Evolutionary conservation across 2,888 invertebrate species (phyloP).

Genomic region (Tupiocoris notatus): DNA sequence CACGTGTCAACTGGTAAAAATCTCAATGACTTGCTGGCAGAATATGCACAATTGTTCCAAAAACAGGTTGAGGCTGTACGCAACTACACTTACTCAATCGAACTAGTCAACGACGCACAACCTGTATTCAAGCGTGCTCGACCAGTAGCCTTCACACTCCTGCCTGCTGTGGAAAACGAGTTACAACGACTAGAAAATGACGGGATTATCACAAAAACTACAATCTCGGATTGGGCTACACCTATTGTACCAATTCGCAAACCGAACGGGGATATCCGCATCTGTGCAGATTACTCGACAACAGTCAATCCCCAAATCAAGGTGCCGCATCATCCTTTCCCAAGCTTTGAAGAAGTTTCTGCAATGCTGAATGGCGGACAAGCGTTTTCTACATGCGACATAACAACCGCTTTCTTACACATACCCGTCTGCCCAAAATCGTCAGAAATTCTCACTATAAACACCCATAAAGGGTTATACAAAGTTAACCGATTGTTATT

Average conservation of each 20-base stretch:
- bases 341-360: neutral
- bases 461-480: neutral
- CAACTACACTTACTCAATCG: neutral
- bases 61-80: conserved; percentile 3
- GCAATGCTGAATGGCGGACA: neutral
- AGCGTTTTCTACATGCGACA: conserved; percentile 1
- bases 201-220: neutral
- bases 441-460: conserved; percentile 11
- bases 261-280: conserved; percentile 10
- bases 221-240: neutral
- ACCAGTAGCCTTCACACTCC: neutral
- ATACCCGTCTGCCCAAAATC: neutral
- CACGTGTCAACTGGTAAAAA: neutral
- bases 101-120: neutral
- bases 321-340: conserved; percentile 8
- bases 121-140: conserved; percentile 5
- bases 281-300: conserved; percentile 20
- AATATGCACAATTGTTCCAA: conserved; percentile 4
- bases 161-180: neutral
- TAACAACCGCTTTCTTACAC: conserved; percentile 8
- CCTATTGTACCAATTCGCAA: too few relatives aligned
- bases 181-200: too few relatives aligned
- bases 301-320: conserved; percentile 7
- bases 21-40: neutral
- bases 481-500: conserved; percentile 5